phyloP scores from a whole-genome alignment of 2,888 invertebrate species.

The Epinotia demarniana region DNA sequence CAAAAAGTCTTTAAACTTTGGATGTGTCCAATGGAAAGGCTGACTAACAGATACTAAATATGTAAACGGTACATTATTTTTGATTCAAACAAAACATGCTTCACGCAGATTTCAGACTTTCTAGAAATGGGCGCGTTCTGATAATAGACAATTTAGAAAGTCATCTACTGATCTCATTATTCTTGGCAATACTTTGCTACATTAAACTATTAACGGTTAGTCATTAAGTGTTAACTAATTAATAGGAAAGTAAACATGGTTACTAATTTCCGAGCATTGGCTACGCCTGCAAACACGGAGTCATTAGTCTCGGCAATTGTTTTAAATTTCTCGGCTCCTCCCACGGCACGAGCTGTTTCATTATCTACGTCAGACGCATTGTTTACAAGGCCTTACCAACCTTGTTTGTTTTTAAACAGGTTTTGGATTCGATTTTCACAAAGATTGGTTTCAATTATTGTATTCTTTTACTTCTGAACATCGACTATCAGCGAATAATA shows the following conservation, averaged over 20 bases:
- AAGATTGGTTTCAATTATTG: no score
- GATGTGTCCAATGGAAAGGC: no score
- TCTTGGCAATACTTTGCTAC: not conserved
- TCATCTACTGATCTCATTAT: not conserved
- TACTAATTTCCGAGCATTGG: constrained; percentile 47
- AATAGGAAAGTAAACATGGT: constrained; percentile 35
- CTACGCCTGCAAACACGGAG: constrained; percentile 41
- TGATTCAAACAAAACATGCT: no score
- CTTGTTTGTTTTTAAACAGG: not conserved
- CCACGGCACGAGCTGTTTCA: constrained; percentile 8
- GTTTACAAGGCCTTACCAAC: not conserved
- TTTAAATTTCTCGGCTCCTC: constrained; percentile 27
- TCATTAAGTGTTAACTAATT: constrained; percentile 27
- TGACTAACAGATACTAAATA: no score
- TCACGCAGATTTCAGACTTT: no score
- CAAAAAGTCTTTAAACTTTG: no score
- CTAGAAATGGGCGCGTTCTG: no score
- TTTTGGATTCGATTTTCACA: no score
- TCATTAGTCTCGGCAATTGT: constrained; percentile 32
- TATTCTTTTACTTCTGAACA: no score
- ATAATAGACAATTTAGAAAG: not conserved
- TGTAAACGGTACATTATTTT: no score
- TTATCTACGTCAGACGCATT: constrained; percentile 12
- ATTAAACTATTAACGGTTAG: not conserved
- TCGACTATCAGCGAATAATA: no score